Base-by-base conservation (phyloP, 1,140 invertebrate genomes). In the Ooceraea biroi region DNA sequence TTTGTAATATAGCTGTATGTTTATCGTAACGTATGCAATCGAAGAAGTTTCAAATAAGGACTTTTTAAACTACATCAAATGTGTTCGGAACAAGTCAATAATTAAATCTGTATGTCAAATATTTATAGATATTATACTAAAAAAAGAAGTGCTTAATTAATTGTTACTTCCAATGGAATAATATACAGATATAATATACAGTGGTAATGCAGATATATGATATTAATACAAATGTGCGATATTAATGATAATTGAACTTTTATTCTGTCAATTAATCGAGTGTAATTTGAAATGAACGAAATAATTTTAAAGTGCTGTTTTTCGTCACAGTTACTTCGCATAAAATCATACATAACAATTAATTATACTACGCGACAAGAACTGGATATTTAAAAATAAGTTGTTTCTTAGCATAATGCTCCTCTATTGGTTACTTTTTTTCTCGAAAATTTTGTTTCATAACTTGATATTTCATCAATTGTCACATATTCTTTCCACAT, bases 81-180 rank as follows among this genome's bases (percentile, higher is more conserved):
- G 65, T 80, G 65, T 80, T 80, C 76, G 41, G 12, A 57, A 66
- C 30, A 57, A 69, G 76, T 69, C 50, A 80, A 80, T 80, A 71
- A 80, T 80, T 50, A 80, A 80, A 80, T 80, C 1, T 78, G n/a
- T 46, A 69, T 44, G 52, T 69, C 48, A 80, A 71, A 71, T 5
- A 69, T 27, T 69, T 69, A 22, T 78, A 78, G 60, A 30, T 4
- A n/a, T 14, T n/a, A 44, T n/a, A 36, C 36, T 76, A 78, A 3
- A 7, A 27, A 78, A 58, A 69, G n/a, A 14, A 25, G 19, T 50
- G 27, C 27, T 30, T 25, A 17, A 65, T 22, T 65, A 44, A 44
- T 50, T 10, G 14, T 19, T n/a, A 52, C 50, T 66, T 66, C 30
- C 4, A 66, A n/a, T 52, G 61, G 8, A 52, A 41, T 66, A 52